A percentile compares a stretch with the other conserved stretches of the same genome.
phyloP scores from a whole-genome alignment of 2,888 invertebrate species.

The Baccha elongata region DNA sequence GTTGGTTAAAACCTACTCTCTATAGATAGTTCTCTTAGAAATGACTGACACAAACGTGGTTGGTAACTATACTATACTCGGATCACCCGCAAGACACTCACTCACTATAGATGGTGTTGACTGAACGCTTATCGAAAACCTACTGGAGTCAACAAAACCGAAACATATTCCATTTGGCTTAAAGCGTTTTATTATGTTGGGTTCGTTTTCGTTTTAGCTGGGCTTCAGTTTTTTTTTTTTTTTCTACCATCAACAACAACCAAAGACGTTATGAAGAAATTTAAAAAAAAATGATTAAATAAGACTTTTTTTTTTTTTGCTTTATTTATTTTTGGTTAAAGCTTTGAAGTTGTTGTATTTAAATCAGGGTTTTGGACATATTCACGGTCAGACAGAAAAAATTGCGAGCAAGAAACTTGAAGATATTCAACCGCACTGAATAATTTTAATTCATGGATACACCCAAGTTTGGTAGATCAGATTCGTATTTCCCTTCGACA shows the following conservation, averaged over 20 bases:
- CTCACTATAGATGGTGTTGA: constrained; percentile 58
- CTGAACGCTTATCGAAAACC: constrained; percentile 73
- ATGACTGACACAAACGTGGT: constrained; percentile 34
- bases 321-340: constrained; percentile 23
- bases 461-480: constrained; percentile 1
- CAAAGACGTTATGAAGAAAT: constrained; percentile 58
- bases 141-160: constrained; percentile 68
- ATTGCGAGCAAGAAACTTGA: constrained; percentile 50
- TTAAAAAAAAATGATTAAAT: constrained; percentile 57
- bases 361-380: constrained; percentile 51
- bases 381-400: constrained; percentile 46
- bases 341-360: constrained; percentile 48
- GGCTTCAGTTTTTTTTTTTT: constrained; percentile 32
- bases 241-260: constrained; percentile 40
- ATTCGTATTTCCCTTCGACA: background rate
- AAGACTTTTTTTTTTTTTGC: constrained; percentile 26
- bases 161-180: constrained; percentile 66
- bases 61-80: constrained; percentile 24
- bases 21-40: constrained; percentile 23
- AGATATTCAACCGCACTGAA: constrained; percentile 58
- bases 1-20: constrained; percentile 39
- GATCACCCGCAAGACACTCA: constrained; percentile 54
- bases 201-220: constrained; percentile 30
- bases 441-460: constrained; percentile 40
- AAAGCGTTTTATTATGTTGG: constrained; percentile 26